Evolutionary conservation across 2,113 vertebrate species (phyloP).

Genomic region (Hypocryptadius cinnamomeus): DNA sequence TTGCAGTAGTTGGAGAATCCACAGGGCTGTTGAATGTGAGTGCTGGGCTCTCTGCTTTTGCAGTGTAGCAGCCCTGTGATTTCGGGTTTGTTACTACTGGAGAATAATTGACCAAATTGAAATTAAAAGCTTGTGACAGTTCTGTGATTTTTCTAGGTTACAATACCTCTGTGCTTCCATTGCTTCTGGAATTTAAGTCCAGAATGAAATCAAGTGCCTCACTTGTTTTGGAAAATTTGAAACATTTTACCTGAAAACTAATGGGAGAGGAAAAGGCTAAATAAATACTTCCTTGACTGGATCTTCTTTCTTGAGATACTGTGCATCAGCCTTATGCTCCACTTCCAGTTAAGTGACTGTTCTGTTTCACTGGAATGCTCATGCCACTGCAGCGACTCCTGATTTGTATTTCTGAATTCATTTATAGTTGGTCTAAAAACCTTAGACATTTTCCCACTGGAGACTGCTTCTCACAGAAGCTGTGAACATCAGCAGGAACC

Average conservation of each 20-base stretch:
- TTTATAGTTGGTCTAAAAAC: not conserved
- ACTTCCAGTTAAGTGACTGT: not conserved
- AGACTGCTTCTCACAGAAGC: not conserved
- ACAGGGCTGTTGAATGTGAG: not conserved
- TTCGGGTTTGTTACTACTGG: not conserved
- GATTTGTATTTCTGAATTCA: not conserved
- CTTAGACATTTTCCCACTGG: not conserved
- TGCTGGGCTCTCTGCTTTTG: not conserved
- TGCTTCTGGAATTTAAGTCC: not conserved
- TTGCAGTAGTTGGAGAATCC: not conserved
- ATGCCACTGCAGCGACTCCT: not conserved
- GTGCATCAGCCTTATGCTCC: not conserved
- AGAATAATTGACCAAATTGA: not conserved
- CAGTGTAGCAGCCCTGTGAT: not conserved
- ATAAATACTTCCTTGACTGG: not conserved
- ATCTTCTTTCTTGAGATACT: not conserved
- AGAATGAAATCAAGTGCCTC: not conserved
- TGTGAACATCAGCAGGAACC: not conserved
- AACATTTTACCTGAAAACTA: not conserved
- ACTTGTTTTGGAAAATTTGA: not conserved
- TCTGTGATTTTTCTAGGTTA: not conserved
- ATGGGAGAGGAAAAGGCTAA: not conserved
- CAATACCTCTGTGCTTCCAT: not conserved
- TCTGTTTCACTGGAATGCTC: not conserved
- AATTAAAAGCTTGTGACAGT: not conserved